Conservation (phyloP, 2,113 vertebrate genomes). For the Cochlearius cochlearius region DNA sequence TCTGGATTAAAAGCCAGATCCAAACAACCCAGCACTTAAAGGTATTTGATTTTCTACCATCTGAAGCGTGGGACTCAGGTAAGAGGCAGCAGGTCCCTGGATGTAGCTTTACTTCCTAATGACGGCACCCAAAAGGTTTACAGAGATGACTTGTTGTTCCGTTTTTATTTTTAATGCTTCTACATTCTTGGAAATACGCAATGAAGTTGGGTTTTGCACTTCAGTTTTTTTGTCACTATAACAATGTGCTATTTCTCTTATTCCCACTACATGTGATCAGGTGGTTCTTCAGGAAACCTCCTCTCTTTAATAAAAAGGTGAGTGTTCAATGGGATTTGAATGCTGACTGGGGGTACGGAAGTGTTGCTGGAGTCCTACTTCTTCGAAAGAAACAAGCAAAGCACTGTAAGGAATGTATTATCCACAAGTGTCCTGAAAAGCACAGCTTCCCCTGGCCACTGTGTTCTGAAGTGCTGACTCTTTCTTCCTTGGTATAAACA, state of each 20-base stretch:
- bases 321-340: not conserved
- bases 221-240: not conserved
- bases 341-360: not conserved
- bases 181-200: not conserved
- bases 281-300: constrained; percentile 73
- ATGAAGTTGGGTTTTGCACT: not conserved
- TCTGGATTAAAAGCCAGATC: constrained; percentile 41
- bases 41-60: not conserved
- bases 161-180: not conserved
- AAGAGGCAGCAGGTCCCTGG: not conserved
- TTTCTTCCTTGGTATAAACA: not conserved
- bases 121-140: not conserved
- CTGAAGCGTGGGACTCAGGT: not conserved
- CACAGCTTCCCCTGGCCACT: not conserved
- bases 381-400: not conserved
- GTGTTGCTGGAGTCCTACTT: not conserved
- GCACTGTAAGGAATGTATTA: not conserved
- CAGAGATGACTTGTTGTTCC: not conserved
- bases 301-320: constrained; percentile 73
- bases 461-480: not conserved
- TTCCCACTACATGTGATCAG: constrained; percentile 19
- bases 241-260: not conserved
- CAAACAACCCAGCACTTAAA: not conserved
- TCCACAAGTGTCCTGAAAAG: not conserved
- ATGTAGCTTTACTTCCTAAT: not conserved